Conservation (phyloP, 2,797 vertebrate species). For the Myiothlypis coronata region DNA sequence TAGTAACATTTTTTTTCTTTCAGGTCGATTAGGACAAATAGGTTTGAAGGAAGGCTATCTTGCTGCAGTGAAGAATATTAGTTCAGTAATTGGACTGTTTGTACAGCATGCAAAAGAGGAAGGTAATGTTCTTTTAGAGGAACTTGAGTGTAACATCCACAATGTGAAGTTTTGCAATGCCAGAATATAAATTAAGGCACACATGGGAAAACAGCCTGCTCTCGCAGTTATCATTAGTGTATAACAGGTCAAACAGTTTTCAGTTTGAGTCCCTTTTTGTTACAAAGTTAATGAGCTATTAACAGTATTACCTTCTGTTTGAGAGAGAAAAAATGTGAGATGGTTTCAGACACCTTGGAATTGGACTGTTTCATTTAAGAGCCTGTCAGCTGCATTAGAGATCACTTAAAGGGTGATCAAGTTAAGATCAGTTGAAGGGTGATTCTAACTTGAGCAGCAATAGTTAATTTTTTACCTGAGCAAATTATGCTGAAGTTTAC, state of each 20-base stretch:
- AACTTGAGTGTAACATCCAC: background rate
- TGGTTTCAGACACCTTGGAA: background rate
- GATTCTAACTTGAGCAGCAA: background rate
- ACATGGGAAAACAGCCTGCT: background rate
- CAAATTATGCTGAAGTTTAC: background rate
- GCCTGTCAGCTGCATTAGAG: background rate
- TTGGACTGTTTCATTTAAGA: background rate
- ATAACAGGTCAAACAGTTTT: background rate
- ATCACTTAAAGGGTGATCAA: background rate
- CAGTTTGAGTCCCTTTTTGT: background rate
- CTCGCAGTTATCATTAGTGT: background rate
- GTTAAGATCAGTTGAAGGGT: background rate
- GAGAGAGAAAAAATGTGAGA: background rate
- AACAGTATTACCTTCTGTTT: background rate
- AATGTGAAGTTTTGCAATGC: background rate
- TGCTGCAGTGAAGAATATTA: slow-evolving; percentile 83
- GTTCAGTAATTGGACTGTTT: slow-evolving; percentile 86
- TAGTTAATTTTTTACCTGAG: background rate
- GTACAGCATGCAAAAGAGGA: slow-evolving; percentile 85
- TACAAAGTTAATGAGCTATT: background rate
- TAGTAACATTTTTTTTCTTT: background rate
- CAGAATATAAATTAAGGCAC: background rate
- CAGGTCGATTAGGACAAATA: slow-evolving; percentile 87
- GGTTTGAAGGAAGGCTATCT: slow-evolving; percentile 86
- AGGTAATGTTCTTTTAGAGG: slow-evolving; percentile 77